Base-by-base conservation (phyloP, 2,797 vertebrate genomes). In the Cuniculus paca region DNA sequence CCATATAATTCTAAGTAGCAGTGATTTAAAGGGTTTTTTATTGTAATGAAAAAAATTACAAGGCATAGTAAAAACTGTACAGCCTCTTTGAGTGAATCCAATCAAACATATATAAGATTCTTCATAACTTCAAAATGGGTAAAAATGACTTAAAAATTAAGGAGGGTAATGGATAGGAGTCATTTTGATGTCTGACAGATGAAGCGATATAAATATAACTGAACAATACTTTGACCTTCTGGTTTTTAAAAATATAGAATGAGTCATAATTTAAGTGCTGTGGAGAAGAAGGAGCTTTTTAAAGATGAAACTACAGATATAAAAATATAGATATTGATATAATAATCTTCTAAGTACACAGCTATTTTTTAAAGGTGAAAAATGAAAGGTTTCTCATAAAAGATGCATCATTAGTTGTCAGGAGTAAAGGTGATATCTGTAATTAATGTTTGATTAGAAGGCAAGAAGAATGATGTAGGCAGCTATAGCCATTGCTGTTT, bases 11-110 rank as follows among this genome's bases (percentile, higher is more conserved):
- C 97, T 97, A 97, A 72, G 96, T 97, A 98, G 97, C 95, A 87
- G 84, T 95, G 97, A 98, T 98, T 98, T 98, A 98, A 98, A 98
- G 93, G 97, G 92, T 95, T 98, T 98, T 98, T 98, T 98, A 98
- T 98, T 98, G 96, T 94, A 96, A 97, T 97, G 97, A 97, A 98
- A 98, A 97, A 98, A 98, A 98, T 98, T 96, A 98, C 96, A 98
- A 97, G 68, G 84, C 95, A 95, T 77, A 98, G 97, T 97, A 98
- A 98, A 98, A 96, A 85, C 97, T 92, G 94, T 95, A 97, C 95
- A 97, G 97, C 86, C 92, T 96, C 34, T 96, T 97, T 97, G 96
- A 97, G 95, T 95, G 96, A 97, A 97, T 96, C 68, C 56, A 96
- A 91, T 97, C 97, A 98, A 97, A 97, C 61, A 90, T 34, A 58